These are phyloP conservation scores for Lasioglossum oenotherae DNA, from an alignment of 2,888 invertebrate species.

Conservation along the genomic window DNA sequence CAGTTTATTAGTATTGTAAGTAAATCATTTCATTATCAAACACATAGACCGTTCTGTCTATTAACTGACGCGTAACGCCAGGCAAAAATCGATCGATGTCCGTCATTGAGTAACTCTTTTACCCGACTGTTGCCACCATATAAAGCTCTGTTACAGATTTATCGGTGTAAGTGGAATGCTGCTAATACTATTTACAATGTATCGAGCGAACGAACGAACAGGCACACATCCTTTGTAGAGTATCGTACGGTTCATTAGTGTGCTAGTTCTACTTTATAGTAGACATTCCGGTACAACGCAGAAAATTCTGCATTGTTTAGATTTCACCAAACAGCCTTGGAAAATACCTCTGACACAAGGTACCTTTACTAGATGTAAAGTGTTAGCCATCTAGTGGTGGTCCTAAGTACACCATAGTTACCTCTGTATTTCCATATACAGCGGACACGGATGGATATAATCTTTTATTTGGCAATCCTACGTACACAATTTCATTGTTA, in stretches of 20 bases:
- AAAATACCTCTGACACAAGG: constrained; percentile 51
- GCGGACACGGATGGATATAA: constrained; percentile 98
- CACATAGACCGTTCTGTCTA: background rate
- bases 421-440: constrained; percentile 99
- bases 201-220: constrained; percentile 54
- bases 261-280: constrained; percentile 71
- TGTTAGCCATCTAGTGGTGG: constrained; percentile 97
- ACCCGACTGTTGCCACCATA: constrained; percentile 30
- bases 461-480: constrained; percentile 96
- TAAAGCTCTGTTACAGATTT: constrained; percentile 36
- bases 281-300: constrained; percentile 61
- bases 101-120: constrained; percentile 33
- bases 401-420: constrained; percentile 99
- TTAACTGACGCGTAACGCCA: constrained; percentile 6
- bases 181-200: constrained; percentile 70
- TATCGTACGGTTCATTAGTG: constrained; percentile 60
- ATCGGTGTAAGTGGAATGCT: constrained; percentile 53
- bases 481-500: constrained; percentile 39
- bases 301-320: constrained; percentile 45
- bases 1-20: background rate
- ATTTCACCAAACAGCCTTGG: constrained; percentile 50
- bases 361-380: constrained; percentile 54
- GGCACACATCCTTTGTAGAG: constrained; percentile 57
- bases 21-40: constrained; percentile 25
- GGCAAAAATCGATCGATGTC: constrained; percentile 17